Base-by-base conservation (phyloP, 2,888 invertebrate genomes). In the Caenorhabditis sp. region DNA sequence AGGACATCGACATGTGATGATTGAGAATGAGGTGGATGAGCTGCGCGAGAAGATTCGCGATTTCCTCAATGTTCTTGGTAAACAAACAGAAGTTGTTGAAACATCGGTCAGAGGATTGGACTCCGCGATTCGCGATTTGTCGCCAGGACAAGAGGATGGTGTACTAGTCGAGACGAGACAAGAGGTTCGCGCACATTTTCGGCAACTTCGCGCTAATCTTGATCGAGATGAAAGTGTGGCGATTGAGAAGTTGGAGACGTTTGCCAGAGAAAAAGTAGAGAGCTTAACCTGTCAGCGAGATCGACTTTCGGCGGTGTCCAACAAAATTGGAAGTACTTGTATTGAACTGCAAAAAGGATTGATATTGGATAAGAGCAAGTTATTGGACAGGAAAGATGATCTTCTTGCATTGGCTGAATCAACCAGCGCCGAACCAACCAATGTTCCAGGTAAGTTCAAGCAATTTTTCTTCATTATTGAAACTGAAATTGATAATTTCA, bases 11-110 rank as follows among this genome's bases (percentile, higher is more conserved):
- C 90, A 91, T 69, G 88, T 90, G 1, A 84, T 91, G 69, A 87
- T 91, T 56, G 91, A 91, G 81, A 89, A 89, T 4, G 91, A 91
- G 83, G 91, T 91, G n/a, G 91, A 91, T 76, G 90, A 89, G 78
- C 88, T 91, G n/a, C 87, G 91, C 43, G 88, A 89, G 23, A 89
- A 90, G 4, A 89, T 91, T 8, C 85, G 89, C 8, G 88, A 88
- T 73, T 90, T 90, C 14, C 87, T 91, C n/a, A 90, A 89, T 61
- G 90, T 90, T 68, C 89, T 91, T 84, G 89, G 53, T 0, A 54
- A 23, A 23, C 70, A 70, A 27, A 56, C 63, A 25, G 69, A 59
- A n/a, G 31, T 62, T 8, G 59, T 72, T 4, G 38, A 38, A 1
- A 38, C 14, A 20, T 36, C 25, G 7, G 5, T 26, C 10, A 14